Percentiles rank a stretch among this genome's conserved stretches.
Conservation (phyloP, 2,113 vertebrate genomes). For the Xiphophorus maculatus region DNA sequence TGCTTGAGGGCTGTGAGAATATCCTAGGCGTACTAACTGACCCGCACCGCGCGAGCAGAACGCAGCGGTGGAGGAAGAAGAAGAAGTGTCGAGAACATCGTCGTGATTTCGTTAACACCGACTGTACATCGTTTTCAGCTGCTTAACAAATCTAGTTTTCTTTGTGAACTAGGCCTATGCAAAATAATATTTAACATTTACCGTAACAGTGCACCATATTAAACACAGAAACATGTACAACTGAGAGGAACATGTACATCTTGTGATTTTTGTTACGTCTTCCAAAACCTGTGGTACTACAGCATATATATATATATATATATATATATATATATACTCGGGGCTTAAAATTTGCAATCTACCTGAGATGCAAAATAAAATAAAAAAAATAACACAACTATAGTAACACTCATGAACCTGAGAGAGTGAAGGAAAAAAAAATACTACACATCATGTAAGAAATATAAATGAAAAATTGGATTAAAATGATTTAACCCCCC, state of each 20-base stretch:
- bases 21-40: slow-evolving; percentile 67
- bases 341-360: slow-evolving; percentile 78
- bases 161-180: slow-evolving; percentile 81
- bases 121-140: slow-evolving; percentile 74
- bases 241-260: slow-evolving; percentile 77
- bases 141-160: slow-evolving; percentile 80
- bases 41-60: slow-evolving; percentile 62
- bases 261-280: slow-evolving; percentile 62
- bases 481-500: slow-evolving; percentile 15
- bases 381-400: slow-evolving; percentile 54
- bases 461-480: slow-evolving; percentile 34
- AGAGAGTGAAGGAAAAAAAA: slow-evolving; percentile 76
- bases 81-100: slow-evolving; percentile 63
- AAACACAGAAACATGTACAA: slow-evolving; percentile 81
- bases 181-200: slow-evolving; percentile 80
- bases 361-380: slow-evolving; percentile 84
- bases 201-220: slow-evolving; percentile 81
- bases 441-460: slow-evolving; percentile 60
- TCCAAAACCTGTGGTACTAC: slow-evolving; percentile 71
- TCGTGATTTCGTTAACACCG: slow-evolving; percentile 67
- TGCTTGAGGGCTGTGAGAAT: slow-evolving; percentile 61
- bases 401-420: slow-evolving; percentile 80
- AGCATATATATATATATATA: slow-evolving; percentile 47
- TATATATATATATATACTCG: slow-evolving; percentile 50
- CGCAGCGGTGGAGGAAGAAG: slow-evolving; percentile 58